Base-by-base conservation (phyloP, 2,797 vertebrate genomes). In the Sebastes melanostomus region DNA sequence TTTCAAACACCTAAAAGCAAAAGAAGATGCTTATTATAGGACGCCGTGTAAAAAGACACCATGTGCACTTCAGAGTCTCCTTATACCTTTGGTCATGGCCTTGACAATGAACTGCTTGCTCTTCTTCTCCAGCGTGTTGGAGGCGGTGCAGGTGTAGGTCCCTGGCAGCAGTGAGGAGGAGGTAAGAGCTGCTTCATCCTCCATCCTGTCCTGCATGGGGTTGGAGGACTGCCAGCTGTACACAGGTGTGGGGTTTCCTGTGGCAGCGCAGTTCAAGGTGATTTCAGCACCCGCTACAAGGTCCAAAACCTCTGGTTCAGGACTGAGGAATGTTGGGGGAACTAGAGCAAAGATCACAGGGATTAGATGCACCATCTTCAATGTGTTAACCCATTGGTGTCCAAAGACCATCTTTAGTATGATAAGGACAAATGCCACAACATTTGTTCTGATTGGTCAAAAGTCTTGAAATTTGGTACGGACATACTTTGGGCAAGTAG, bases 71-170 rank as follows among this genome's bases (percentile, higher is more conserved):
- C 46, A 72, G 9, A 66, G 25, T n/a, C 34, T 3, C 25, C 24
- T 11, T 73, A n/a, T 78, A 94, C 93, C 93, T 94, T 93, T 92
- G 83, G 84, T 88, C 74, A 90, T 85, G 75, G 78, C 85, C 76
- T 90, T 92, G 75, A 96, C 71, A 50, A 88, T 87, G 76, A 96
- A 96, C 72, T 91, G 78, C 88, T 96, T 96, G 88, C 78, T 93
- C 78, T 87, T 93, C 72, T 91, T 89, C 69, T 93, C 95, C 59
- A 94, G 83, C 1, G 29, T 63, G 54, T 96, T 96, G 36, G 91
- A 94, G 52, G 94, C 95, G 4, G 86, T 94, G 76, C 96, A 96
- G 58, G 86, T 93, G 84, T 95, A 96, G 58, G 89, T 93, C 36
- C 95, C 95, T 32, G 94, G 89, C 14, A 82, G 77, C 76, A 94